Conservation (phyloP, 2,888 invertebrate species). For the Falcaria lacertinaria region DNA sequence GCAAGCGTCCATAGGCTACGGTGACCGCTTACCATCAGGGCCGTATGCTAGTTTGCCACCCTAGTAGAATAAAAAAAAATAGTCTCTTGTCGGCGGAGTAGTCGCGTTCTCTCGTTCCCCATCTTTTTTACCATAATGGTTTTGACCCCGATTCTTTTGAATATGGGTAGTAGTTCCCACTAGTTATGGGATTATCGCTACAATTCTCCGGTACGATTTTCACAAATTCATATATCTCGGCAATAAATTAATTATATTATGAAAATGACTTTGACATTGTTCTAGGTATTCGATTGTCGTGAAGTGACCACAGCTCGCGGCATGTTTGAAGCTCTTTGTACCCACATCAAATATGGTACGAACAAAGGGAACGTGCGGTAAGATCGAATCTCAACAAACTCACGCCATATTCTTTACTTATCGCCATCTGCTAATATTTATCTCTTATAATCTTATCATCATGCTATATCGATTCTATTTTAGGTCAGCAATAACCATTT, state of each 20-base stretch:
- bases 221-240: too few relatives aligned
- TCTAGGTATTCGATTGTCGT: conserved; percentile 95
- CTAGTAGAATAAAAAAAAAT: too few relatives aligned
- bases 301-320: conserved; percentile 96
- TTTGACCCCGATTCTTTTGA: too few relatives aligned
- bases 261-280: conserved; percentile 9
- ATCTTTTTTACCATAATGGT: too few relatives aligned
- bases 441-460: not conserved
- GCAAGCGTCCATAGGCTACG: too few relatives aligned
- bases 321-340: conserved; percentile 97
- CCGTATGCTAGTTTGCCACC: too few relatives aligned
- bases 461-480: conserved; percentile 9
- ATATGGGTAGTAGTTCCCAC: too few relatives aligned
- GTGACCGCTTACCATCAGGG: too few relatives aligned
- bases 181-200: too few relatives aligned
- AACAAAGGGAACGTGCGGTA: conserved; percentile 98
- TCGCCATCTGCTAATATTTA: conserved; percentile 1
- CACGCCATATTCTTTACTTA: not conserved
- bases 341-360: conserved; percentile 97
- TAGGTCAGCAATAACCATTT: conserved; percentile 97
- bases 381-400: conserved; percentile 4
- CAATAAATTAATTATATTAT: not conserved
- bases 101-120: too few relatives aligned
- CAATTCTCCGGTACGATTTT: too few relatives aligned
- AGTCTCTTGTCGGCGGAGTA: too few relatives aligned